phyloP scores from a whole-genome alignment of 2,888 invertebrate genomes.

The Syrphus vitripennis region DNA sequence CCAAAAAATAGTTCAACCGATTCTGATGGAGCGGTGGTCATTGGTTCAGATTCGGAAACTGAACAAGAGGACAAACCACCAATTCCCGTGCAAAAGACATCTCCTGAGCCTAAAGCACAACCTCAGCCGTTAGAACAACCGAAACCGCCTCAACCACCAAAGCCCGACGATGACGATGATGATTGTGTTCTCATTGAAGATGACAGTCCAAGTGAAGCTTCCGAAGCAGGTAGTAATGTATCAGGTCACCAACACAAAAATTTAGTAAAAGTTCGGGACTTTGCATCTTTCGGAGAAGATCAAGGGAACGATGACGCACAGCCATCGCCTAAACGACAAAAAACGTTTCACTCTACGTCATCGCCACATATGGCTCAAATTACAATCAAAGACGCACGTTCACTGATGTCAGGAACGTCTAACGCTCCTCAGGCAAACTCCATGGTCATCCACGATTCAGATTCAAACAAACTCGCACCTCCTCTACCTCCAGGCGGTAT shows the following conservation, averaged over 20 bases:
- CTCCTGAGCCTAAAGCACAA: neutral
- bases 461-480: constrained; percentile 48
- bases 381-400: constrained; percentile 80
- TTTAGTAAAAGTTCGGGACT: constrained; percentile 76
- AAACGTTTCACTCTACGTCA: constrained; percentile 43
- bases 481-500: constrained; percentile 82
- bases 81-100: neutral
- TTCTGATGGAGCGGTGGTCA: constrained; percentile 79
- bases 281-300: constrained; percentile 80
- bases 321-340: constrained; percentile 78
- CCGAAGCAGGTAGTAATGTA: constrained; percentile 72
- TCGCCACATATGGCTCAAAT: constrained; percentile 74
- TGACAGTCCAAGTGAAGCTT: constrained; percentile 78
- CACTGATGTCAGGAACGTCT: constrained; percentile 74
- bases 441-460: constrained; percentile 89
- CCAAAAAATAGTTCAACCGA: constrained; percentile 62
- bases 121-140: neutral
- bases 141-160: constrained; percentile 47
- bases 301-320: constrained; percentile 83
- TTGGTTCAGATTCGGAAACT: constrained; percentile 78
- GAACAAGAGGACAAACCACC: constrained; percentile 67
- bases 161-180: constrained; percentile 81
- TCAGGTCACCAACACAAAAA: constrained; percentile 80
- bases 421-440: constrained; percentile 83
- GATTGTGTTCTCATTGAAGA: constrained; percentile 83